phyloP scores from a whole-genome alignment of 92 coral and sea anemone species.

The Ricordea florida region DNA sequence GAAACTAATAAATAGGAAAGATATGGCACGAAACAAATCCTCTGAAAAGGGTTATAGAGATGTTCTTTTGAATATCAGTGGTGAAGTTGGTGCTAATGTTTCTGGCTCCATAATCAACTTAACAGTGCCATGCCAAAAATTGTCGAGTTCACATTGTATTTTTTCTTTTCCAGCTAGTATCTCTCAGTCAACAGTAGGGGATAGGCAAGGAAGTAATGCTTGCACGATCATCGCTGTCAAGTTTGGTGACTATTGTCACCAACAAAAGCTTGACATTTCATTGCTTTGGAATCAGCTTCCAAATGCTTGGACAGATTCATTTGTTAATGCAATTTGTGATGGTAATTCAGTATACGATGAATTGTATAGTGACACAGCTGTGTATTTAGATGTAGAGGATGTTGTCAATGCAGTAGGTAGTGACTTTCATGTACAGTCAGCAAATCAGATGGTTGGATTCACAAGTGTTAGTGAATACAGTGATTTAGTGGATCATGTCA shows the following conservation, averaged over 20 bases:
- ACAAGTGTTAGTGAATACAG: no score
- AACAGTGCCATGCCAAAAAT: not conserved
- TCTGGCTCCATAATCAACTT: not conserved
- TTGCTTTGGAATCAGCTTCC: slow-evolving; percentile 9
- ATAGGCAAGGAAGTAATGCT: slow-evolving; percentile 37
- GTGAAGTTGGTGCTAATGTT: not conserved
- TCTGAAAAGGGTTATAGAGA: slow-evolving; percentile 43
- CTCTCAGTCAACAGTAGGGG: slow-evolving; percentile 32
- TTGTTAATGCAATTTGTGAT: no score
- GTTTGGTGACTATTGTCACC: slow-evolving; percentile 14
- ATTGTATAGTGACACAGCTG: no score
- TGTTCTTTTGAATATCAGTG: not conserved
- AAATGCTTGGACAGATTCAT: no score
- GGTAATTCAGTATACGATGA: no score
- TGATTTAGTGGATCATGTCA: no score
- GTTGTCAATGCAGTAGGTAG: no score
- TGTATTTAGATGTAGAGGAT: no score
- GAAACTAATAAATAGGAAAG: slow-evolving; percentile 11
- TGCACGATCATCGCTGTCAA: slow-evolving; percentile 36
- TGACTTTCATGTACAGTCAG: no score
- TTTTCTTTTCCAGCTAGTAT: not conserved
- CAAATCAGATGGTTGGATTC: no score
- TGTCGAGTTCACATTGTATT: not conserved
- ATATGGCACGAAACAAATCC: not conserved
- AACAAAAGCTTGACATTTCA: slow-evolving; percentile 11